phyloP scores from a whole-genome alignment of 2,797 vertebrate genomes.

The Lacerta bilineata region DNA sequence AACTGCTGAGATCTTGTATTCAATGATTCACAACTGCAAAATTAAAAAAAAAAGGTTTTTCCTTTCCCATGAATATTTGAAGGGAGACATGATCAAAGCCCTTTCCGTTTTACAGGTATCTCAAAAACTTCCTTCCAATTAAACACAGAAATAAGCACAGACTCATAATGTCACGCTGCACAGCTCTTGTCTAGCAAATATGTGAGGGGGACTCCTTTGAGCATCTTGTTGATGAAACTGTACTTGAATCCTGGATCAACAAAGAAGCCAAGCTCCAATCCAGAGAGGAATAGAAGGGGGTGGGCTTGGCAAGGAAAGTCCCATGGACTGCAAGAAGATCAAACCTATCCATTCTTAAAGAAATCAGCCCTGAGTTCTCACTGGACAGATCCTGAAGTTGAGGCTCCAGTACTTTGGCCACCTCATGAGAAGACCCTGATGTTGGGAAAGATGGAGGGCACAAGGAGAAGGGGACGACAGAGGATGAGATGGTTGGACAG shows the following conservation, averaged over 20 bases:
- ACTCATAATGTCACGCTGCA: conserved; percentile 52
- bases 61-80: conserved; percentile 80
- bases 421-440: too few species aligned
- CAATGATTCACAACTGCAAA: conserved; percentile 78
- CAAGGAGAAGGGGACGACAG: too few species aligned
- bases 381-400: too few species aligned
- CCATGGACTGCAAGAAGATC: too few species aligned
- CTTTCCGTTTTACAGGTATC: conserved; percentile 71
- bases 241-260: conserved; percentile 31
- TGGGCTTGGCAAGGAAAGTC: background rate
- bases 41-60: conserved; percentile 55
- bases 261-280: conserved; percentile 36
- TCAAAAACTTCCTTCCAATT: conserved; percentile 73
- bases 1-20: conserved; percentile 71
- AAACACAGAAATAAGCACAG: conserved; percentile 66
- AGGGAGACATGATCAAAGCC: conserved; percentile 79
- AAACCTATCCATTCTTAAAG: too few species aligned
- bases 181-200: conserved; percentile 19
- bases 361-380: too few species aligned
- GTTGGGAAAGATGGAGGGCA: too few species aligned
- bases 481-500: too few species aligned
- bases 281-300: background rate
- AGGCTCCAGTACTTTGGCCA: too few species aligned
- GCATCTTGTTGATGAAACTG: background rate
- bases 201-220: background rate